Conservation (phyloP, 2,888 invertebrate genomes). For the Napeogenes inachia region DNA sequence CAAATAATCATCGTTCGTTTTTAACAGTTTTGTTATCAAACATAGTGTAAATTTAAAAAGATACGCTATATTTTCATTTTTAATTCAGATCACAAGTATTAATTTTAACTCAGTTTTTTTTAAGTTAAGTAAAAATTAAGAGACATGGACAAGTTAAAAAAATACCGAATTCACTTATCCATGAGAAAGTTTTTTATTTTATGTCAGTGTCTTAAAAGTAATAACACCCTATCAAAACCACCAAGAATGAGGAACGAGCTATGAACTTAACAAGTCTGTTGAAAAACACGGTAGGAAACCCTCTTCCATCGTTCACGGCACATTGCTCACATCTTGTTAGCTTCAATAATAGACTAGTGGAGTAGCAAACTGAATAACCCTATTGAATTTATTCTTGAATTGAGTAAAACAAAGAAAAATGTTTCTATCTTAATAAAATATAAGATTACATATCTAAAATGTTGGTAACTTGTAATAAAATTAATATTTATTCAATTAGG, state of each 20-base stretch:
- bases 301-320: background rate
- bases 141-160: too few species aligned
- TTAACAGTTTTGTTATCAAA: too few species aligned
- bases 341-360: background rate
- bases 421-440: background rate
- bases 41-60: too few species aligned
- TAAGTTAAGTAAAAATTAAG: too few species aligned
- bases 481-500: too few species aligned
- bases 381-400: background rate
- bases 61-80: too few species aligned
- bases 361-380: conserved; percentile 2
- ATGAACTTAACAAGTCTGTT: background rate
- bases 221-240: background rate
- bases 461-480: background rate
- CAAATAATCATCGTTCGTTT: too few species aligned
- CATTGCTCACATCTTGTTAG: background rate
- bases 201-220: too few species aligned
- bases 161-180: too few species aligned
- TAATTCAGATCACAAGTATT: too few species aligned
- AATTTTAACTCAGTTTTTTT: too few species aligned
- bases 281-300: background rate
- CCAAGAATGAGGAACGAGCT: background rate
- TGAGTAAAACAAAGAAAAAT: background rate
- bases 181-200: too few species aligned
- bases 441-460: background rate